Percentiles rank a stretch among this genome's conserved stretches.
Evolutionary conservation across 2,113 vertebrate genomes (phyloP).

Genomic region (Corvus hawaiiensis): DNA sequence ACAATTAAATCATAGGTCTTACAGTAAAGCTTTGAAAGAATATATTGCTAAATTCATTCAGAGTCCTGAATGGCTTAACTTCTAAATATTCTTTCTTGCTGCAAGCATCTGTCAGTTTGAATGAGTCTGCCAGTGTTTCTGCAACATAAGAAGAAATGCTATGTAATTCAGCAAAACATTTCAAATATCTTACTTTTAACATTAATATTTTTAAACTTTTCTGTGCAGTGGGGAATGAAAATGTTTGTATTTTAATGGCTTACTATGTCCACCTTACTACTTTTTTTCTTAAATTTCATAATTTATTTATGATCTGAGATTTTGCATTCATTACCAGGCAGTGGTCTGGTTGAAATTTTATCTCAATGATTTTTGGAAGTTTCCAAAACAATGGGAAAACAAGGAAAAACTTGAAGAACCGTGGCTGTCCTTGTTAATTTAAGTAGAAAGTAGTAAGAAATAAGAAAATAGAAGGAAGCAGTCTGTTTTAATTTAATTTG

Average conservation of each 20-base stretch:
- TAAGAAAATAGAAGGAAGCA: background rate
- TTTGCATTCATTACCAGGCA: background rate
- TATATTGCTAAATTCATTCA: background rate
- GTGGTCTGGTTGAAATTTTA: background rate
- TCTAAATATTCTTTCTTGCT: background rate
- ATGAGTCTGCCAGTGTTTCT: background rate
- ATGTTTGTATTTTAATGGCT: background rate
- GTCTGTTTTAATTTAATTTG: background rate
- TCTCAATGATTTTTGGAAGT: background rate
- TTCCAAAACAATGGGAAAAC: background rate
- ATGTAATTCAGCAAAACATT: background rate
- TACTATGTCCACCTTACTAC: background rate
- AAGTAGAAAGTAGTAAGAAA: background rate
- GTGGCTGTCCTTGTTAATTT: background rate
- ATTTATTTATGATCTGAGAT: background rate
- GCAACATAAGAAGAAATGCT: background rate
- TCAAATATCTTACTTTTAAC: background rate
- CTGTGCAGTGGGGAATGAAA: background rate
- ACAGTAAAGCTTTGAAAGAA: background rate
- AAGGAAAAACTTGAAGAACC: background rate
- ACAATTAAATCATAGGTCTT: slow-evolving; percentile 19
- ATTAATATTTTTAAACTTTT: background rate
- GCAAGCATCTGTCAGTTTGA: background rate
- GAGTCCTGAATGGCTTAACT: background rate
- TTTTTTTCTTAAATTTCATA: background rate